Base-by-base conservation (phyloP, 2,797 vertebrate species). In the Galagoides demidoff region DNA sequence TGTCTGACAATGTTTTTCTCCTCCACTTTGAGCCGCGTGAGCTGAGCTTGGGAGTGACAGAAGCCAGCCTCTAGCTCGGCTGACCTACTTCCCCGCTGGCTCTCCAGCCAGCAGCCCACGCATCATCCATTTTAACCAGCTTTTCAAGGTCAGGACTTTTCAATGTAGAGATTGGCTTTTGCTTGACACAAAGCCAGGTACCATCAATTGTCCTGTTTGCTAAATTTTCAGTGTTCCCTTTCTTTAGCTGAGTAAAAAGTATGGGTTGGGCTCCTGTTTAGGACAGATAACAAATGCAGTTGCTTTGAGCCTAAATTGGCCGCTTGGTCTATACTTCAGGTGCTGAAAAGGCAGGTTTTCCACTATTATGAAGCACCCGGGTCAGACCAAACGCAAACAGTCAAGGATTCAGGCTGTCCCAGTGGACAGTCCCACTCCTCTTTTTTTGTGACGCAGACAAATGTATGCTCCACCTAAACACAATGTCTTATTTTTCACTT, bases 91-190 rank as follows among this genome's bases (percentile, higher is more conserved):
- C 93, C 81, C 0, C 2, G 73, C 93, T 55, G 89, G 89, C 86
- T 96, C 73, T 96, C 57, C 93, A 95, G 95, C 89, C 52, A 8
- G 96, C 95, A 82, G 92, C 95, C 49, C 31, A 76, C 13, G 4
- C 95, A 68, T 19, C 92, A 85, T 97, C 96, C 93, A 96, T 97
- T 97, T 97, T 97, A 96, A 93, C 92, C 95, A 96, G 97, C 85
- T 63, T 90, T 94, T 96, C 97, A 97, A 97, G 97, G 97, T 97
- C 96, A 93, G 66, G 96, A 95, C 97, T 97, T 93, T 89, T 45
- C 89, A 79, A 11, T 86, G 86, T 78, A 91, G 86, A 95, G 73
- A 39, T 84, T 90, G 74, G 94, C 77, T 97, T 92, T 85, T 68
- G 74, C 93, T 92, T 85, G 95, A 97, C 89, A 90, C 78, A 95